A percentile compares a stretch with the other conserved stretches of the same genome.
These are phyloP conservation scores for Styela plicata DNA, from an alignment of 23 tunicate species.

Conservation along the genomic window DNA sequence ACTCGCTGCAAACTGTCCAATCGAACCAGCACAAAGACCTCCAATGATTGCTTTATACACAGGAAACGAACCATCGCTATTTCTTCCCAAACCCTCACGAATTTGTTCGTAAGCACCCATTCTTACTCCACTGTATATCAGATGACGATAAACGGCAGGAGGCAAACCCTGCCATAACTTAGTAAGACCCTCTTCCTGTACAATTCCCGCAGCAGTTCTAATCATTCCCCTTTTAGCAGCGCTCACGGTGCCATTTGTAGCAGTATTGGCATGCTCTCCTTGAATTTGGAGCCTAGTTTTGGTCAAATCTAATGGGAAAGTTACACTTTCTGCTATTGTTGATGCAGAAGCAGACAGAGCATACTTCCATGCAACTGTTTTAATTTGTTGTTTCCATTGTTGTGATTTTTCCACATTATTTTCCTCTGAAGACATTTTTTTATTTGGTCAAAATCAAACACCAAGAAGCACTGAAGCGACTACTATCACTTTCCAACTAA, in stretches of 20 bases:
- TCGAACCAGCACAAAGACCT: constrained; percentile 80
- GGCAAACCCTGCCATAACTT: constrained; percentile 77
- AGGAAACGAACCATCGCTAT: constrained; percentile 66
- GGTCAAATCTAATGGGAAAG: constrained; percentile 90
- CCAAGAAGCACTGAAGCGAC: too few relatives aligned
- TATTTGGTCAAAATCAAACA: too few relatives aligned
- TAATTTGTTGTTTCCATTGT: neutral
- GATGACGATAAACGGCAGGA: constrained; percentile 79
- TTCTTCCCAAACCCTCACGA: constrained; percentile 49
- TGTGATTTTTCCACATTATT: neutral
- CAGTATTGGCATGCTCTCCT: constrained; percentile 77
- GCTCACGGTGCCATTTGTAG: neutral
- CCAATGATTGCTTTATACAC: constrained; percentile 73
- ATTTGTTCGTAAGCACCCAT: constrained; percentile 64
- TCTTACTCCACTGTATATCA: constrained; percentile 78
- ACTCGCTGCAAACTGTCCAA: constrained; percentile 88
- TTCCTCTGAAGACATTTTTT: neutral
- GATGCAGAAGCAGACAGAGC: constrained; percentile 59
- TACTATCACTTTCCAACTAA: too few relatives aligned
- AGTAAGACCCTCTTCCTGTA: constrained; percentile 61
- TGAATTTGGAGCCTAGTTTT: constrained; percentile 91
- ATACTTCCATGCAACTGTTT: constrained; percentile 33
- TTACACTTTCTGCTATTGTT: constrained; percentile 73
- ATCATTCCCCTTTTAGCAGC: constrained; percentile 60
- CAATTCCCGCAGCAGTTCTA: constrained; percentile 56